Evolutionary conservation across 2,888 invertebrate species (phyloP).

Genomic region (Zonitis immaculata): DNA sequence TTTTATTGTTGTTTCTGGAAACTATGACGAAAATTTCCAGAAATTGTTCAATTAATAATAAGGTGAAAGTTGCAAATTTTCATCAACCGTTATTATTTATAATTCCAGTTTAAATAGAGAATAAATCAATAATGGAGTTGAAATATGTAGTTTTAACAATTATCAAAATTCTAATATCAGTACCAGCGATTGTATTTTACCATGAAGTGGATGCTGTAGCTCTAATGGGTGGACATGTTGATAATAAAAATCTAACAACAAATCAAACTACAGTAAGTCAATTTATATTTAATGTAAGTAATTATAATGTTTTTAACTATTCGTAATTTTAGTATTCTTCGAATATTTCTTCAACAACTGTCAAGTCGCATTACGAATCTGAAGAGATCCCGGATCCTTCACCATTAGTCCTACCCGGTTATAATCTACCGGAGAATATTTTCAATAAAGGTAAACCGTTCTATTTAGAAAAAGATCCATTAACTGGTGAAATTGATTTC

Average conservation of each 20-base stretch:
- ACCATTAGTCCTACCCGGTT: conserved; percentile 45
- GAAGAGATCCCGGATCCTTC: conserved; percentile 48
- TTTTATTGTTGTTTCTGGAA: conserved; percentile 2
- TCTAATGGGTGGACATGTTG: conserved; percentile 39
- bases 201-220: conserved; percentile 32
- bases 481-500: conserved; percentile 63
- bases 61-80: background rate
- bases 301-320: too few species aligned
- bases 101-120: too few species aligned
- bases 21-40: background rate
- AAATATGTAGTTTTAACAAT: conserved; percentile 42
- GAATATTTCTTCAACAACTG: background rate
- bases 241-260: conserved; percentile 30
- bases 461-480: conserved; percentile 63
- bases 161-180: conserved; percentile 45
- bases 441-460: conserved; percentile 68
- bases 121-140: conserved; percentile 42
- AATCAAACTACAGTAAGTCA: conserved; percentile 19
- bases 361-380: conserved; percentile 6
- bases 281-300: too few species aligned
- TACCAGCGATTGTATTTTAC: conserved; percentile 33
- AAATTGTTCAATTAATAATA: too few species aligned
- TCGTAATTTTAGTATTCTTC: too few species aligned
- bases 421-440: conserved; percentile 53
- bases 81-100: too few species aligned